Conservation (phyloP, 2,888 invertebrate genomes). For the Hesperia comma region DNA sequence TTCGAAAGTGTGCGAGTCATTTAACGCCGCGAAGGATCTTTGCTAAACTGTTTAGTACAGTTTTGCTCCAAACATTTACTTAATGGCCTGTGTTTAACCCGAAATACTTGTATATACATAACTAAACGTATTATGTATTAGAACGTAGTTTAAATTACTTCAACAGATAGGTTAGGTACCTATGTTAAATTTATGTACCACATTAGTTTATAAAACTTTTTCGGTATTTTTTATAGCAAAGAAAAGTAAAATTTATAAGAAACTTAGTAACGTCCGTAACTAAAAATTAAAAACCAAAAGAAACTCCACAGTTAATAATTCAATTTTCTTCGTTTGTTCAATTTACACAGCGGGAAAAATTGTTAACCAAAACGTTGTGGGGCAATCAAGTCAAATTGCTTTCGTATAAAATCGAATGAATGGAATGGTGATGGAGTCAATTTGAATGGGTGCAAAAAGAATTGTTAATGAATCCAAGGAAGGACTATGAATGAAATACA, state of each 20-base stretch:
- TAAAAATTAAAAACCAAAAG: slow-evolving; percentile 7
- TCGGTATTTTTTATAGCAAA: too few relatives aligned
- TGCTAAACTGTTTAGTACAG: slow-evolving; percentile 29
- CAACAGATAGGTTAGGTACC: too few relatives aligned
- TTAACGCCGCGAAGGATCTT: slow-evolving; percentile 9
- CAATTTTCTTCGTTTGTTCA: slow-evolving; percentile 11
- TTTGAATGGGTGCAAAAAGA: slow-evolving; percentile 49
- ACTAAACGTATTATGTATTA: too few relatives aligned
- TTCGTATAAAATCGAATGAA: slow-evolving; percentile 52
- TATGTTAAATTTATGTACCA: too few relatives aligned
- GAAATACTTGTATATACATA: too few relatives aligned
- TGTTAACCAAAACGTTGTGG: slow-evolving; percentile 35
- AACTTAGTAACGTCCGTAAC: slow-evolving; percentile 19
- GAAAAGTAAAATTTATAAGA: too few relatives aligned
- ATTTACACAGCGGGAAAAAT: slow-evolving; percentile 37
- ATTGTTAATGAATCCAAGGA: slow-evolving; percentile 46
- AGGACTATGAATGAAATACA: slow-evolving; percentile 40
- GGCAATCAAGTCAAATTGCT: slow-evolving; percentile 47
- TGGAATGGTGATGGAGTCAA: slow-evolving; percentile 49
- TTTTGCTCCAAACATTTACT: slow-evolving; percentile 37
- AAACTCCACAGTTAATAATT: background rate
- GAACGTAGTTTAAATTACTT: too few relatives aligned
- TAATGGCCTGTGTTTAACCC: slow-evolving; percentile 49
- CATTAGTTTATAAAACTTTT: too few relatives aligned
- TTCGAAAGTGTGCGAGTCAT: background rate